These are phyloP conservation scores for Steatornis caripensis DNA, from an alignment of 2,113 vertebrate genomes.

Conservation along the genomic window DNA sequence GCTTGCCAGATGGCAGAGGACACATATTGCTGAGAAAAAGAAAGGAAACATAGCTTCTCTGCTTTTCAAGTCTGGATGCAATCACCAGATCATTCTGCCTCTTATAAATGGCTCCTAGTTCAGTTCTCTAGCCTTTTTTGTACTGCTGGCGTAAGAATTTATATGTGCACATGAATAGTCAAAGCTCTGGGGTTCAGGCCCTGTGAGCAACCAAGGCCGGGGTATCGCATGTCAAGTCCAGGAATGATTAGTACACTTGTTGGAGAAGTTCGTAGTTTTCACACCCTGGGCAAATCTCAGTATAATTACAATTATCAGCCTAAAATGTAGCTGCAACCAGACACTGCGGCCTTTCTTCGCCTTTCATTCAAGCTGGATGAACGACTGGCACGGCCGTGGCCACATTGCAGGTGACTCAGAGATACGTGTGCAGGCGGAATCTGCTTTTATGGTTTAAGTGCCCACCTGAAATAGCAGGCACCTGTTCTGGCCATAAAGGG, in stretches of 20 bases:
- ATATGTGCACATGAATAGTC: not conserved
- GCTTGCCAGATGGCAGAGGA: not conserved
- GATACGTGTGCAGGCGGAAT: not conserved
- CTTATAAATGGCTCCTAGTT: not conserved
- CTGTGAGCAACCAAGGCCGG: not conserved
- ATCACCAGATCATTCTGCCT: not conserved
- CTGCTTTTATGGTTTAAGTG: not conserved
- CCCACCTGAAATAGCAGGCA: constrained; percentile 1
- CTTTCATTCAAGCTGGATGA: not conserved
- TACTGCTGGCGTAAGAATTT: not conserved
- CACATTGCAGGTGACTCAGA: not conserved
- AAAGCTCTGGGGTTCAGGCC: not conserved
- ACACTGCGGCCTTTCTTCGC: not conserved
- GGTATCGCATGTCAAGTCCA: not conserved
- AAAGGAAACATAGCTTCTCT: not conserved
- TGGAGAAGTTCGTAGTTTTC: not conserved
- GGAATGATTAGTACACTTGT: not conserved
- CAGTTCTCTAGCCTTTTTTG: not conserved
- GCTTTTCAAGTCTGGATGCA: not conserved
- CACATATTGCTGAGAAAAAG: not conserved
- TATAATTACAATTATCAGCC: not conserved
- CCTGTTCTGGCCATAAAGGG: not conserved
- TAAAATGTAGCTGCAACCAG: too few relatives aligned
- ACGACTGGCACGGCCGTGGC: not conserved
- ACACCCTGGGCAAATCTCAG: not conserved